Percentiles rank a stretch among this genome's conserved stretches.
phyloP scores from a whole-genome alignment of 2,113 vertebrate species.

The Physeter macrocephalus region DNA sequence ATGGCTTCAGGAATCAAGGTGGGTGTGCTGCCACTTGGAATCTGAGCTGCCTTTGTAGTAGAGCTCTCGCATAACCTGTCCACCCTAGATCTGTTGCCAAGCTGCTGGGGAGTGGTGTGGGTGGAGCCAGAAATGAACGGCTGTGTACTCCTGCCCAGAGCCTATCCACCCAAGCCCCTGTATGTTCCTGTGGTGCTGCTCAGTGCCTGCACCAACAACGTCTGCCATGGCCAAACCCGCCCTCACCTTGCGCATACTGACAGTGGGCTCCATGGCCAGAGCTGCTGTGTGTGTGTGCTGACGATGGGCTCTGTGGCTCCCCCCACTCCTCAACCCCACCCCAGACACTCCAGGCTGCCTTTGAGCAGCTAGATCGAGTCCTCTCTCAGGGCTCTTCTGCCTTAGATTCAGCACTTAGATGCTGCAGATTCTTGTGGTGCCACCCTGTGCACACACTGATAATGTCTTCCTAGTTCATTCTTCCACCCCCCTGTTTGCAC shows the following conservation, averaged over 20 bases:
- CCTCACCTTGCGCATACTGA: not conserved
- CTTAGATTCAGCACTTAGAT: not conserved
- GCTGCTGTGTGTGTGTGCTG: not conserved
- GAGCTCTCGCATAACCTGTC: not conserved
- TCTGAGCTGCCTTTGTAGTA: not conserved
- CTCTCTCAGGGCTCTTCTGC: no score
- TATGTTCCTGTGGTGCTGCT: not conserved
- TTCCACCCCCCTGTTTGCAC: accelerated
- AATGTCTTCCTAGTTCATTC: not conserved
- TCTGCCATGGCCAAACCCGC: not conserved
- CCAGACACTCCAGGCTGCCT: not conserved
- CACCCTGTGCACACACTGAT: not conserved
- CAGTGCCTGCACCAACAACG: accelerated
- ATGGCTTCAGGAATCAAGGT: not conserved
- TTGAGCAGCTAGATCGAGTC: not conserved
- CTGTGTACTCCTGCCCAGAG: not conserved
- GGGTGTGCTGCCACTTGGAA: not conserved
- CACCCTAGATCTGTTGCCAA: not conserved
- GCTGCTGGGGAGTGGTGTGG: not conserved
- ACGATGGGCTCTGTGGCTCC: not conserved
- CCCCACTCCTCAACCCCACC: not conserved
- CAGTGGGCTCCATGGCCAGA: not conserved
- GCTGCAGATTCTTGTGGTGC: not conserved
- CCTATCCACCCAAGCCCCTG: no score
- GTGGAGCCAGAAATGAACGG: not conserved